Evolutionary conservation across 2,797 vertebrate species (phyloP), one percentile per base, ranked within the genome.

Genomic region (Pagetopsis macropterus): DNA sequence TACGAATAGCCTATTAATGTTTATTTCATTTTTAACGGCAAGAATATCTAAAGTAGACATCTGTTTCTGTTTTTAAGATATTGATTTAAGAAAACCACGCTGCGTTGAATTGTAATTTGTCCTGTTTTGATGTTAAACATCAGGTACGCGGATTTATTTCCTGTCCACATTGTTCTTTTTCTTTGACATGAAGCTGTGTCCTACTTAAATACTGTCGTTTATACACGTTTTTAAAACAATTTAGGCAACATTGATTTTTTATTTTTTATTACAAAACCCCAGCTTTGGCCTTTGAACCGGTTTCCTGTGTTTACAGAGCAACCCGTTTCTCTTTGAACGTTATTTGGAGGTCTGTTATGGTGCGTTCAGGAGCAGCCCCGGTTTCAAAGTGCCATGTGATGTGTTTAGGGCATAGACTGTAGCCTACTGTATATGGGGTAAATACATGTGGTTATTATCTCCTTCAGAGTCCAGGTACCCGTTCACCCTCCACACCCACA

Each of bases 231-330:
- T 63, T 10, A 55, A 23, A 56, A 64, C 65, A 58, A 41, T 37
- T 37, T 21, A 1, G 56, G 37, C 17, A 69, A 77, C 2, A 80
- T 33, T 27, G 27, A n/a, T 12, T 59, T 21, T 77, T 63, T 70
- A n/a, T 7, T 49, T 17, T 3, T 50, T 13, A 43, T 59, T 23
- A 41, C 23, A 23, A 19, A 14, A 16, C 6, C 4, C 4, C 8
- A 10, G 58, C 2, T 63, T 19, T 79, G 65, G 56, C 71, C 87
- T 80, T 87, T 87, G 76, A 76, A 77, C 80, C 40, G 1, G 51
- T 54, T 79, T 78, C 55, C 70, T 76, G 40, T 79, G 75, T 87
- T 82, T 77, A 45, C 17, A 65, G 55, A 83, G 89, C 60, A 65
- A 10, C 14, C 3, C 16, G 7, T 70, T 66, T 77, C 52, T 75